phyloP scores from a whole-genome alignment of 2,888 invertebrate genomes.

The Aricia artaxerxes region DNA sequence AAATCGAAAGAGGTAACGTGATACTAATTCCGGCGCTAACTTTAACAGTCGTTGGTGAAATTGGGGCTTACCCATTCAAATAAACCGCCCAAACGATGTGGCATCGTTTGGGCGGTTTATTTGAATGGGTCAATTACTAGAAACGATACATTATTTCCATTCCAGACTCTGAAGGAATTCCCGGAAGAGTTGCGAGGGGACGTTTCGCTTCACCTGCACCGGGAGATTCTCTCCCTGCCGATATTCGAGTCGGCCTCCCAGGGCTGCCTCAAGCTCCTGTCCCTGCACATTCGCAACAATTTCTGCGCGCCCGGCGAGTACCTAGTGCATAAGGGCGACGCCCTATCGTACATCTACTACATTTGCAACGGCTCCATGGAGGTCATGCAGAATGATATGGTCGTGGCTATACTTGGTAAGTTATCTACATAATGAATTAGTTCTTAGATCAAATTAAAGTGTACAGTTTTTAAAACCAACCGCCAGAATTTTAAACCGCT shows the following conservation, averaged over 20 bases:
- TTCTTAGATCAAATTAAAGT: too few relatives aligned
- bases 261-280: constrained; percentile 95
- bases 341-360: constrained; percentile 95
- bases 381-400: constrained; percentile 97
- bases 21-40: too few relatives aligned
- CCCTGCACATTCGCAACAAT: constrained; percentile 94
- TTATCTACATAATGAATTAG: constrained; percentile 35
- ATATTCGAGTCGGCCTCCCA: constrained; percentile 97
- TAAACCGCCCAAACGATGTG: not conserved
- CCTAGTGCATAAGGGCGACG: constrained; percentile 96
- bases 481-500: too few relatives aligned
- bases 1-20: too few relatives aligned
- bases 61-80: not conserved
- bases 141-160: constrained; percentile 39
- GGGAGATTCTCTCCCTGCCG: constrained; percentile 95
- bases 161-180: constrained; percentile 95
- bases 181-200: constrained; percentile 97
- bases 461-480: too few relatives aligned
- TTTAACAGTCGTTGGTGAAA: too few relatives aligned
- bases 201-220: constrained; percentile 96
- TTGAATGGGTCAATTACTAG: too few relatives aligned
- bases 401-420: constrained; percentile 97
- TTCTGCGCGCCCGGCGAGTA: constrained; percentile 98
- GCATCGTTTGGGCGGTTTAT: too few relatives aligned
- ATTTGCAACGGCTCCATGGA: constrained; percentile 99